Percentiles rank a stretch among this genome's conserved stretches.
phyloP scores from a whole-genome alignment of 2,797 vertebrate species.

The Acomys russatus region DNA sequence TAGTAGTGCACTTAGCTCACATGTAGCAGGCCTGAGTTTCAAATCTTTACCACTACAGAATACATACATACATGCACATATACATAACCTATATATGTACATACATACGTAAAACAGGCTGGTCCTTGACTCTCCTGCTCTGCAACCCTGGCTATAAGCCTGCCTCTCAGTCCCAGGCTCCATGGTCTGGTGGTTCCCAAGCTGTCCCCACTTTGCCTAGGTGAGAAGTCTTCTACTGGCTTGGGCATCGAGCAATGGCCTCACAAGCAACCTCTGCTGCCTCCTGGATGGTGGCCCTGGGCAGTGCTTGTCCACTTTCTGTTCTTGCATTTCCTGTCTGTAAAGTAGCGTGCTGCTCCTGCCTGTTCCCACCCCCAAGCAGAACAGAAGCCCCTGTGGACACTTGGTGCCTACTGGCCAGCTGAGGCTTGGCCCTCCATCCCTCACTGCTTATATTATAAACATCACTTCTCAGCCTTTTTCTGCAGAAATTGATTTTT shows the following conservation, averaged over 20 bases:
- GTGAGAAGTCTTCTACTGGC: background rate
- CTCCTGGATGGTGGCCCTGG: background rate
- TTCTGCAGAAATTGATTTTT: slow-evolving; percentile 57
- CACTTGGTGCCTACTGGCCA: background rate
- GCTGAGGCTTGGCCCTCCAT: background rate
- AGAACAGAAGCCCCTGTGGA: background rate
- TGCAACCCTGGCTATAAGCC: background rate
- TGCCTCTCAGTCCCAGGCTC: background rate
- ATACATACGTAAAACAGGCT: background rate
- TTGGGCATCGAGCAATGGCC: background rate
- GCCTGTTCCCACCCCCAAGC: background rate
- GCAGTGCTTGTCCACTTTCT: background rate
- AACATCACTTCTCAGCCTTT: background rate
- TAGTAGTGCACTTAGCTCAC: background rate
- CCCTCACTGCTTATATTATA: background rate
- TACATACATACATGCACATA: background rate
- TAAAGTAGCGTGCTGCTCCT: background rate
- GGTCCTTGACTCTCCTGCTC: background rate
- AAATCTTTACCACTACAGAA: background rate
- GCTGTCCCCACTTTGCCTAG: background rate
- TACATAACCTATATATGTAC: too few species aligned
- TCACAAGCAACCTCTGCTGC: background rate
- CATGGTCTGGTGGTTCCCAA: background rate
- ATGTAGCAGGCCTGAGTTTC: background rate
- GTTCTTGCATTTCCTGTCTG: slow-evolving; percentile 52